Percentiles rank a stretch among this genome's conserved stretches.
Conservation (phyloP, 2,888 invertebrate genomes). For the Tenthredo notha region DNA sequence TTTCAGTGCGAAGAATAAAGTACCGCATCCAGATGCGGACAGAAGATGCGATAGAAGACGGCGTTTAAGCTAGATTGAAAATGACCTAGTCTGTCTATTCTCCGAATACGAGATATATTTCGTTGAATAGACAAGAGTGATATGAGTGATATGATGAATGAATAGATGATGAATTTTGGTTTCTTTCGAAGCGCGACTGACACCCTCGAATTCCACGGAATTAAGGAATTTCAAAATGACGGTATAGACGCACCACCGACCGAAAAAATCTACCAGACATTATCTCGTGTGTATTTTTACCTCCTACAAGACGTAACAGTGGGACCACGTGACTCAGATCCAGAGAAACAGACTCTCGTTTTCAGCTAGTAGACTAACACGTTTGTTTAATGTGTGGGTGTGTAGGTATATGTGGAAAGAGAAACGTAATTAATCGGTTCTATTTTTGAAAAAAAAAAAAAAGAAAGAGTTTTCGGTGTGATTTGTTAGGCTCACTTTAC, state of each 20-base stretch:
- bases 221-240: conserved; percentile 16
- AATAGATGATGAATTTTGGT: neutral
- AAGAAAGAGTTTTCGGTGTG: neutral
- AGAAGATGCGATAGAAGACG: neutral
- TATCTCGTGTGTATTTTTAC: conserved; percentile 46
- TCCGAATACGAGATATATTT: neutral
- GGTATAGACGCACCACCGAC: neutral
- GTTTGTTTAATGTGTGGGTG: neutral
- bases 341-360: conserved; percentile 17
- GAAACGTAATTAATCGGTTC: conserved; percentile 7
- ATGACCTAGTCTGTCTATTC: neutral
- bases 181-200: neutral
- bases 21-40: conserved; percentile 22
- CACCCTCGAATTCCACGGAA: neutral
- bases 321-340: conserved; percentile 28
- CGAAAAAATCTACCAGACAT: conserved; percentile 35
- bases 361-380: conserved; percentile 12
- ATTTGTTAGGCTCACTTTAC: conserved; percentile 27
- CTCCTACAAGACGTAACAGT: conserved; percentile 22
- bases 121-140: neutral
- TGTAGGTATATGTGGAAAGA: neutral
- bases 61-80: neutral
- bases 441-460: neutral
- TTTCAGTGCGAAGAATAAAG: neutral
- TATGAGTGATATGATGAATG: neutral